Evolutionary conservation across 30 jellyfish, hydroid and myxozoan genomes (phyloP).

Genomic region (Rhopilema esculentum): DNA sequence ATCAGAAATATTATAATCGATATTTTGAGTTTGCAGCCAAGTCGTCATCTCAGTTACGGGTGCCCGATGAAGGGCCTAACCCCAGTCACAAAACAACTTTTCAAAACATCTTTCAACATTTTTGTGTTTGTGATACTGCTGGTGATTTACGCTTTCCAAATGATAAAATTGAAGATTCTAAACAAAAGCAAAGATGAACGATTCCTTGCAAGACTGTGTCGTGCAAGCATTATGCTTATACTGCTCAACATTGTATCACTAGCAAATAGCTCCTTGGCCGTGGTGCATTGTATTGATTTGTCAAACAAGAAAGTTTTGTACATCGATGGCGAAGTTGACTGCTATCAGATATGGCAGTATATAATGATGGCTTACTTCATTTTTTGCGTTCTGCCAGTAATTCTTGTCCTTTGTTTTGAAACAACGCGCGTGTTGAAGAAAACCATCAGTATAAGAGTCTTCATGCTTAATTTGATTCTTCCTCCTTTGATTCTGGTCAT

Average conservation of each 20-base stretch:
- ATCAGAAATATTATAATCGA: not conserved
- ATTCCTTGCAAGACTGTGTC: conserved; percentile 7
- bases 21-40: conserved; percentile 7
- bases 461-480: conserved; percentile 11
- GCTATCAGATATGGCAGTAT: conserved; percentile 56
- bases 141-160: not conserved
- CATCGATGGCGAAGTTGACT: conserved; percentile 56
- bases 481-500: not conserved
- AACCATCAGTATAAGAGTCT: conserved; percentile 4
- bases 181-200: not conserved
- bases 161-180: not conserved
- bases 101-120: conserved; percentile 20
- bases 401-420: conserved; percentile 9
- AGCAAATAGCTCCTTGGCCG: conserved; percentile 12
- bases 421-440: not conserved
- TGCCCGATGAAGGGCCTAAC: conserved; percentile 46
- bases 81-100: conserved; percentile 26
- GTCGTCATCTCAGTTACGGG: conserved; percentile 2
- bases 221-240: conserved; percentile 3
- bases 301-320: conserved; percentile 2
- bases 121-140: conserved; percentile 2
- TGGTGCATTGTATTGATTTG: conserved; percentile 28
- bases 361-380: conserved; percentile 9
- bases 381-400: conserved; percentile 18
- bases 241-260: conserved; percentile 13